Conservation (phyloP, 30 jellyfish, hydroid and myxozoan species). For the Turritopsis rubra region DNA sequence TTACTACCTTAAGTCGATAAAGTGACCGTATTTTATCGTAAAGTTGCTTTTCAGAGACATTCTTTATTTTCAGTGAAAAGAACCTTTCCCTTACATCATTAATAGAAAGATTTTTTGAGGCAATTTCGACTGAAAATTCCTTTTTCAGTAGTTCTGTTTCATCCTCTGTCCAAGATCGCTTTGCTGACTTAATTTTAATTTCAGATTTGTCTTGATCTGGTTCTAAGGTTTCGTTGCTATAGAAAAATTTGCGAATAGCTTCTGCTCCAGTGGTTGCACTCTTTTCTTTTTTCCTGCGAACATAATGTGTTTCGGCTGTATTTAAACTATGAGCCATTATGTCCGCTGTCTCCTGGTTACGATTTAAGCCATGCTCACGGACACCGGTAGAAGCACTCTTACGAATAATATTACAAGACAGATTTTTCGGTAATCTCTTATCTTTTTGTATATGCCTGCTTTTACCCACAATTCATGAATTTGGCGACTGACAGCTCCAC, state of each 20-base stretch:
- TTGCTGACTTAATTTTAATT: neutral
- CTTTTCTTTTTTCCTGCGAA: slow-evolving; percentile 1
- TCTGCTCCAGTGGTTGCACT: neutral
- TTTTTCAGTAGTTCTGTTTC: neutral
- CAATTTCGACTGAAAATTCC: slow-evolving; percentile 1
- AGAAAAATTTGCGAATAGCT: neutral
- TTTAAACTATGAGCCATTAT: neutral
- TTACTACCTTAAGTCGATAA: neutral
- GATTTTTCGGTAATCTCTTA: neutral
- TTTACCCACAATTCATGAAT: neutral
- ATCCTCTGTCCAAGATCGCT: slow-evolving; percentile 13
- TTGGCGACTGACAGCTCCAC: slow-evolving; percentile 3
- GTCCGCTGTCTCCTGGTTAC: neutral
- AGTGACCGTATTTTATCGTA: slow-evolving; percentile 9
- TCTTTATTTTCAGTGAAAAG: neutral
- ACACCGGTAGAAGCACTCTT: slow-evolving; percentile 14
- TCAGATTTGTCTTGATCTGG: neutral
- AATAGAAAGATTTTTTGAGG: neutral
- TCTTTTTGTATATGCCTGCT: neutral
- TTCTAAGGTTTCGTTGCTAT: neutral
- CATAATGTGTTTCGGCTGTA: neutral
- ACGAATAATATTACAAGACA: neutral
- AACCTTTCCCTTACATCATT: slow-evolving; percentile 10
- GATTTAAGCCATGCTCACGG: neutral
- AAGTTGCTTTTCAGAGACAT: slow-evolving; percentile 9